phyloP scores from a whole-genome alignment of 1,140 invertebrate species.

The Aphidius ervi region DNA sequence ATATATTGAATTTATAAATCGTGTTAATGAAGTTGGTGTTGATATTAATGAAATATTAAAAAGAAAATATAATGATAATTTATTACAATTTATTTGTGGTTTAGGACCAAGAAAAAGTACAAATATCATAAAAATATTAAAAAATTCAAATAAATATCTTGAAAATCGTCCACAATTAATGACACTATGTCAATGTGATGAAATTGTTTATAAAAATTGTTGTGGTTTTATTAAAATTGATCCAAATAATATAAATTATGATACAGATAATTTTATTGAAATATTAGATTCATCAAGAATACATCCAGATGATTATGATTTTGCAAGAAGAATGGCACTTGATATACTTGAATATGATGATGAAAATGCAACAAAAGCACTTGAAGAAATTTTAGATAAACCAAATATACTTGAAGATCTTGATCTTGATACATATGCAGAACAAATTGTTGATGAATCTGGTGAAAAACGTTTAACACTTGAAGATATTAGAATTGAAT shows the following conservation, averaged over 20 bases:
- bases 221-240: constrained; percentile 99
- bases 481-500: constrained; percentile 94
- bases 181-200: constrained; percentile 92
- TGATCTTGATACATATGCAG: constrained; percentile 97
- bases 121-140: constrained; percentile 83
- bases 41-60: constrained; percentile 88
- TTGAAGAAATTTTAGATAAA: constrained; percentile 95
- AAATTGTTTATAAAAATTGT: constrained; percentile 98
- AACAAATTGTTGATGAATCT: constrained; percentile 90
- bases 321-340: constrained; percentile 99
- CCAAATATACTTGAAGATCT: constrained; percentile 94
- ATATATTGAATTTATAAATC: constrained; percentile 86
- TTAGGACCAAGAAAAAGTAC: constrained; percentile 92
- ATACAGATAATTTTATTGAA: constrained; percentile 91
- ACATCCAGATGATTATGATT: constrained; percentile 98
- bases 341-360: constrained; percentile 98
- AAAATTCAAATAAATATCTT: constrained; percentile 87
- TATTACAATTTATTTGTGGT: constrained; percentile 97
- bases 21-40: constrained; percentile 96
- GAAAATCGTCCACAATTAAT: constrained; percentile 95
- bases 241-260: constrained; percentile 89
- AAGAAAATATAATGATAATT: constrained; percentile 78
- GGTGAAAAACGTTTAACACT: constrained; percentile 98
- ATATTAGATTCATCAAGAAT: constrained; percentile 96
- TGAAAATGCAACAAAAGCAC: constrained; percentile 87